A percentile compares a stretch with the other conserved stretches of the same genome.
These are phyloP conservation scores for Heliconius congener DNA, from an alignment of 1,140 invertebrate species.

Conservation along the genomic window DNA sequence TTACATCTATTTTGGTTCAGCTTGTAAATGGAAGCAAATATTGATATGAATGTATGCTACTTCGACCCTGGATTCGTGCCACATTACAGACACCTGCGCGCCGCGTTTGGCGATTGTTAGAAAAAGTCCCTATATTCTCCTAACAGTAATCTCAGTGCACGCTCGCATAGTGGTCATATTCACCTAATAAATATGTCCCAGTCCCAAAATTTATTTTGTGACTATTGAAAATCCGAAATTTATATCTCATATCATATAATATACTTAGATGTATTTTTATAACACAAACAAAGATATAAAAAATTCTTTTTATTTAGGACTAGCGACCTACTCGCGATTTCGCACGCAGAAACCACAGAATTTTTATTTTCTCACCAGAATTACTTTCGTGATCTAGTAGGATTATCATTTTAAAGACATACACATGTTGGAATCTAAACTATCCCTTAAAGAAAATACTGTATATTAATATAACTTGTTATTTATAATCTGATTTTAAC, in stretches of 20 bases:
- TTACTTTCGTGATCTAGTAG: too few relatives aligned
- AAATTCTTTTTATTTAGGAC: too few relatives aligned
- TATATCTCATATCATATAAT: conserved; percentile 29
- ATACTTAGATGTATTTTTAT: too few relatives aligned
- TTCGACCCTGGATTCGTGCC: conserved; percentile 45
- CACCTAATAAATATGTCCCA: conserved; percentile 73
- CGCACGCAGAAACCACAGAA: too few relatives aligned
- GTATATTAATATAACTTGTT: too few relatives aligned
- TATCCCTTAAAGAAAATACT: too few relatives aligned
- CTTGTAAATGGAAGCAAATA: conserved; percentile 24
- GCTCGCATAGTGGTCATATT: conserved; percentile 66
- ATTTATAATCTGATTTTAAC: too few relatives aligned
- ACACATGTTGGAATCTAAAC: too few relatives aligned
- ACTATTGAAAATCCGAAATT: conserved; percentile 61
- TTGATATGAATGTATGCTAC: conserved; percentile 36
- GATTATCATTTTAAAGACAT: too few relatives aligned
- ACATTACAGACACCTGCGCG: conserved; percentile 73
- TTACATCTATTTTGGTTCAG: neutral
- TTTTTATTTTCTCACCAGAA: too few relatives aligned
- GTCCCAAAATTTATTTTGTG: conserved; percentile 58
- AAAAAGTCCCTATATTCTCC: conserved; percentile 60
- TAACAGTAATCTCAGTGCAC: conserved; percentile 63
- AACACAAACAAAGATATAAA: too few relatives aligned
- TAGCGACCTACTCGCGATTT: too few relatives aligned
- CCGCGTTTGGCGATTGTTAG: conserved; percentile 53